Conservation (phyloP, 2,888 invertebrate genomes). For the Acanthosepion lycidas region DNA sequence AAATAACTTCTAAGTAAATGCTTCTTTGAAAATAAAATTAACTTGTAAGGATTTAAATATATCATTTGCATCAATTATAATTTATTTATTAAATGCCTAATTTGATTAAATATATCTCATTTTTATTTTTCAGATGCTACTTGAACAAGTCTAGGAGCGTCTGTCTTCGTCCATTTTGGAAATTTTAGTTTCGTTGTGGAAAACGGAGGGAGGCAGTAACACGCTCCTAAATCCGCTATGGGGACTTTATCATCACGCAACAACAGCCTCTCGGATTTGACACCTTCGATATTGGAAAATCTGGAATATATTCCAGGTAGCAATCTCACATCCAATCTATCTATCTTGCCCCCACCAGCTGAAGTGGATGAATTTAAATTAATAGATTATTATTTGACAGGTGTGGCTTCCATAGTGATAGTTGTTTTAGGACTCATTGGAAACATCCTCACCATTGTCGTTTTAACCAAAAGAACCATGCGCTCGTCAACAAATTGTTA, state of each 20-base stretch:
- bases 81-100: background rate
- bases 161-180: background rate
- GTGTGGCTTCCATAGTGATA: slow-evolving; percentile 65
- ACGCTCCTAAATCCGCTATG: background rate
- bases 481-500: slow-evolving; percentile 82
- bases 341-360: background rate
- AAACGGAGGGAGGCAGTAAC: background rate
- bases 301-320: background rate
- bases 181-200: background rate
- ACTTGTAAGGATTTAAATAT: too few species aligned
- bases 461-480: slow-evolving; percentile 81
- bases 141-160: background rate
- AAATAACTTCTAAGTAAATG: too few species aligned
- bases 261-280: background rate
- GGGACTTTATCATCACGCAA: background rate
- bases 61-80: too few species aligned
- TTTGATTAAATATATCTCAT: background rate
- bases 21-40: too few species aligned
- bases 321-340: background rate
- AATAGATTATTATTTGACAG: slow-evolving; percentile 62
- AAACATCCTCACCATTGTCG: slow-evolving; percentile 79
- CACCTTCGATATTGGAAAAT: background rate
- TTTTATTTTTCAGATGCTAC: background rate
- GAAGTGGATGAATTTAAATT: background rate
- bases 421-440: slow-evolving; percentile 82